phyloP scores from a whole-genome alignment of 2,113 vertebrate species.

The Gobiocypris rarus region DNA sequence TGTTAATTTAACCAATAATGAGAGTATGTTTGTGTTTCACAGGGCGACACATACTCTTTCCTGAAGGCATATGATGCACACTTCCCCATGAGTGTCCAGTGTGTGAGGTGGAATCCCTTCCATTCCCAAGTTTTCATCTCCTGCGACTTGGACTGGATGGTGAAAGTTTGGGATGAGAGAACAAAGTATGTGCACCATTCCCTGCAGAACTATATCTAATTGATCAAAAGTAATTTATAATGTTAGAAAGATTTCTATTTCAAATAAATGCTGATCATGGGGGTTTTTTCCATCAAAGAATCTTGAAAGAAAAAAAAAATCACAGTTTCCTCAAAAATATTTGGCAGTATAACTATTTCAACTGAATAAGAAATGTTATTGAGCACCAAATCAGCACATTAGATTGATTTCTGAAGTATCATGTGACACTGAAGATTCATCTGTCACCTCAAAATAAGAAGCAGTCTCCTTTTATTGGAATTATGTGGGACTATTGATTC shows the following conservation, averaged over 20 bases:
- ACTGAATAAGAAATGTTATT: neutral
- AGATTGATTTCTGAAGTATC: neutral
- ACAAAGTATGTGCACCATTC: neutral
- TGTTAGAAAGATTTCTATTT: too few species aligned
- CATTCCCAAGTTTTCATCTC: slow-evolving; percentile 5
- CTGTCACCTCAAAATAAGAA: neutral
- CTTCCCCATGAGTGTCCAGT: neutral
- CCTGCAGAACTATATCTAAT: neutral
- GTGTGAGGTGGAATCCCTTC: slow-evolving; percentile 26
- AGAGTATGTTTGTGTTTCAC: neutral
- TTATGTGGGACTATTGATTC: neutral
- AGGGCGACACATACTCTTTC: neutral
- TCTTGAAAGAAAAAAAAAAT: too few species aligned
- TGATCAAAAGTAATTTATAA: too few species aligned
- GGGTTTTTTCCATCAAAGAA: too few species aligned
- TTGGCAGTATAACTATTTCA: too few species aligned
- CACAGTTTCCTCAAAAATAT: too few species aligned
- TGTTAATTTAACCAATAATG: neutral
- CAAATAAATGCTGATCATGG: too few species aligned
- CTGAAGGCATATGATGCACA: neutral
- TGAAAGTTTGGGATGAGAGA: slow-evolving; percentile 21
- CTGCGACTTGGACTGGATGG: neutral
- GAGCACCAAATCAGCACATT: too few species aligned
- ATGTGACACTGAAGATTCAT: neutral
- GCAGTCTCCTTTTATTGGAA: neutral